Evolutionary conservation across 2,113 vertebrate species (phyloP), one percentile per base, ranked within the genome.

Genomic region (Notothenia rossii): DNA sequence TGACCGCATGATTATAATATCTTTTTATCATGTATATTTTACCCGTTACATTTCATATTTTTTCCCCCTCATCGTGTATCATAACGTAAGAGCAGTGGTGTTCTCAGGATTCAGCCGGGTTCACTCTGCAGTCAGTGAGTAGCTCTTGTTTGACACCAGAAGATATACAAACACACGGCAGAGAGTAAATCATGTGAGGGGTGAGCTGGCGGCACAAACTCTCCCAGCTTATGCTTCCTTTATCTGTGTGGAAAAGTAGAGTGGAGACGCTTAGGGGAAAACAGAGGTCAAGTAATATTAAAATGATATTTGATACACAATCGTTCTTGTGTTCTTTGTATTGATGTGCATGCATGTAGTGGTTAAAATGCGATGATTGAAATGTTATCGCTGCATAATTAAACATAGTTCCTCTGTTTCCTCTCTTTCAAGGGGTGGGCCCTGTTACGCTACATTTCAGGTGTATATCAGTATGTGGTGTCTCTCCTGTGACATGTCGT

Each of bases 1-100:
- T 53, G 43, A 14, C 40, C n/a, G n/a, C 71, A 69, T 70, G 53
- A 58, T 85, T 61, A 45, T 64, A 72, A 83, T 62, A 62, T 79
- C 70, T 61, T 60, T 84, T 83, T 14, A 3, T 60, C 66, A 68
- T 88, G 55, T 73, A 88, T 85, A 65, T 76, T 90, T 85, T 43
- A 89, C 25, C 74, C 14, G 62, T 72, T 62, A 15, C 13, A 70
- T 68, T 80, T 53, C 3, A 49, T 29, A 29, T n/a, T 29, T 3
- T 25, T 29, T 29, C 1, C 36, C 50, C 13, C 12, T 60, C 17
- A 2, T 62, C 55, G 4, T 84, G 48, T 66, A 86, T 85, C 79
- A 87, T 89, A 7, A 36, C 7, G 36, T 85, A 74, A 85, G 3
- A 45, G 1, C 10, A 18, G 20, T 7, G 25, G 56, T 51, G 48